Percentiles rank a stretch among this genome's conserved stretches.
These are phyloP conservation scores for Pterobdella sp. DNA, from an alignment of 2,888 invertebrate genomes.

Conservation along the genomic window DNA sequence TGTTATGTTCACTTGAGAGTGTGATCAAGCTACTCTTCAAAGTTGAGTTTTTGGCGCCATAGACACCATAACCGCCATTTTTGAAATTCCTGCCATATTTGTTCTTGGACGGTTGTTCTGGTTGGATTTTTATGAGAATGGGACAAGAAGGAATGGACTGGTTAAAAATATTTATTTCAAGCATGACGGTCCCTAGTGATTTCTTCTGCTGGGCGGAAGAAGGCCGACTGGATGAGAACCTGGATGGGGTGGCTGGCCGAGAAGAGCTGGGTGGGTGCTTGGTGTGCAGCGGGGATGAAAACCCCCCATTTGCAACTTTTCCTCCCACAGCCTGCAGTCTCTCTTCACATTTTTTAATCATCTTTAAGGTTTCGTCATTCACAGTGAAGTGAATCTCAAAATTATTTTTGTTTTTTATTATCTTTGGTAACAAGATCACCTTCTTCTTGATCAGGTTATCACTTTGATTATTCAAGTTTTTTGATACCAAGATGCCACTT, in stretches of 20 bases:
- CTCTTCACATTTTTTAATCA: background rate
- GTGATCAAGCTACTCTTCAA: background rate
- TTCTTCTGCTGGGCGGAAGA: background rate
- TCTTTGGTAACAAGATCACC: slow-evolving; percentile 17
- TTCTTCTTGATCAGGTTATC: background rate
- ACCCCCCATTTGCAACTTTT: background rate
- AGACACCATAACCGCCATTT: background rate
- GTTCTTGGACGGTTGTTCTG: background rate
- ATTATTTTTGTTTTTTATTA: slow-evolving; percentile 22
- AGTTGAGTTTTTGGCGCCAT: background rate
- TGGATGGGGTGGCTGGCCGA: slow-evolving; percentile 2
- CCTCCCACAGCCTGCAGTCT: background rate
- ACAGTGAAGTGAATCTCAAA: slow-evolving; percentile 45
- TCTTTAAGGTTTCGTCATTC: slow-evolving; percentile 9
- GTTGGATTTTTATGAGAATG: slow-evolving; percentile 46
- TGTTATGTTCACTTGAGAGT: background rate
- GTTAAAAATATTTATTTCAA: slow-evolving; percentile 50
- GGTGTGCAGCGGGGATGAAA: background rate
- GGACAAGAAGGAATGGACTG: slow-evolving; percentile 54
- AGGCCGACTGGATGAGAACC: background rate
- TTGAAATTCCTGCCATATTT: background rate
- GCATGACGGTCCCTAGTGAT: slow-evolving; percentile 48
- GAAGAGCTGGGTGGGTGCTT: background rate
- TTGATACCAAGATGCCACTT: background rate
- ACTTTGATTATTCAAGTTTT: background rate